A percentile compares a stretch with the other conserved stretches of the same genome.
These are phyloP conservation scores for Brachypalpus laphriformis DNA, from an alignment of 2,888 invertebrate genomes.

Conservation along the genomic window DNA sequence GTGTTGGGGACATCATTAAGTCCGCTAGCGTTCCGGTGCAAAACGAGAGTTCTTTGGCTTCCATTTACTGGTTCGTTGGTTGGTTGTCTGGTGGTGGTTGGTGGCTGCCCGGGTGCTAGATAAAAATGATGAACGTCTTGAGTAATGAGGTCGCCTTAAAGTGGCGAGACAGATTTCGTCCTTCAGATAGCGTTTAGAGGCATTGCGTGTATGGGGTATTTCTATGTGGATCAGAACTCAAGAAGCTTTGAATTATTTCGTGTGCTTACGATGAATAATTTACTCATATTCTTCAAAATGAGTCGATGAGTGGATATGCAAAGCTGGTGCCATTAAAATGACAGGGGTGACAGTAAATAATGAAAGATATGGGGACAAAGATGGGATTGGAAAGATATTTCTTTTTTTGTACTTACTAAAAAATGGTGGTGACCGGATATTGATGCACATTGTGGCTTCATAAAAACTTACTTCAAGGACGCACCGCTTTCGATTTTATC, in stretches of 20 bases:
- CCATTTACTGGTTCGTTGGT: conserved; percentile 59
- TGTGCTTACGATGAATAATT: conserved; percentile 53
- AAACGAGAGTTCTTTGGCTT: conserved; percentile 60
- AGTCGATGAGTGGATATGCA: conserved; percentile 42
- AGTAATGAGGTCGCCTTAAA: conserved; percentile 72
- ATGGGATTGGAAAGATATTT: neutral
- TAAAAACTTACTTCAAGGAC: too few species aligned
- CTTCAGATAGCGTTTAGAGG: conserved; percentile 52
- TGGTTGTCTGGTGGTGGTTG: conserved; percentile 34
- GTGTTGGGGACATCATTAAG: conserved; percentile 69
- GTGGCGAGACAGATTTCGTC: conserved; percentile 71
- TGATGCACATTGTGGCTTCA: neutral
- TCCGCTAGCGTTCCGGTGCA: conserved; percentile 48
- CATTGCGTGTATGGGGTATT: neutral
- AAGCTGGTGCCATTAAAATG: conserved; percentile 19
- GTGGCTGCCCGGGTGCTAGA: conserved; percentile 52
- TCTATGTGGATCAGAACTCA: neutral
- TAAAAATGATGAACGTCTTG: conserved; percentile 74
- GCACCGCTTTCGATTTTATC: too few species aligned
- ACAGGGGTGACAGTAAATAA: neutral
- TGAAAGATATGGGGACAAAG: neutral
- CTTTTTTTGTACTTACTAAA: neutral
- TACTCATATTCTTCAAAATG: conserved; percentile 41
- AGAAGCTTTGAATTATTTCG: conserved; percentile 57
- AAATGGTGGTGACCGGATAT: neutral